Base-by-base conservation (phyloP, 2,888 invertebrate genomes). In the Agonopterix heracliana region DNA sequence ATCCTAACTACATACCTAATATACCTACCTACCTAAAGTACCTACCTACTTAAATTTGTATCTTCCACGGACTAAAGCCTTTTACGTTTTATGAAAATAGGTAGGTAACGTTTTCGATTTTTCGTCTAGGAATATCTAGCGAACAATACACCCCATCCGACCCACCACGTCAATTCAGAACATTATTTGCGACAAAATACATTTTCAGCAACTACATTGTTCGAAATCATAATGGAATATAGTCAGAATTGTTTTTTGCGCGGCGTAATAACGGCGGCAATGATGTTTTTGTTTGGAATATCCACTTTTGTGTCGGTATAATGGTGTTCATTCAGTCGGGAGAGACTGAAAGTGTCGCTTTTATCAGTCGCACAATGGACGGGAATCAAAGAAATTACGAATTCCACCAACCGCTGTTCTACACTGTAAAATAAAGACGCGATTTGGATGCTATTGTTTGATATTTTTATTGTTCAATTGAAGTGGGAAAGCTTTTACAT, bases 321-420 rank as follows among this genome's bases (percentile, higher is more conserved):
- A 87, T 85, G 81, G 82, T 85, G 84, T 83, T 85, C 83, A 85
- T 83, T 81, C 83, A 80, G 75, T 79, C 74, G 66, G 74, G 74
- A 73, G 72, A 74, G 74, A 72, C 75, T 71, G 71, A 79, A 86
- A 87, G 83, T 85, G 85, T 86, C 84, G 78, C 82, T 78, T 85
- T 86, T 86, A 87, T 86, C 85, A 78, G 71, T 60, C 59, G 72
- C 69, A 86, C 85, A 85, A 85, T 84, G 70, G 83, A 62, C 69
- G 73, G 67, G 79, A 86, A 86, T 87, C 86, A 84, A 86, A 86
- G 85, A 86, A 84, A 85, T 84, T 84, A 84, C 74, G 75, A 78
- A 80, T 81, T 78, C 74, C 67, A 67, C 69, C 66, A 66, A 64
- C 69, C 71, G 64, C 66, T 71, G 72, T 71, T 69, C 89, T 90